Base-by-base conservation (phyloP, 2,888 invertebrate species). In the Glyphotaelius pellucidus region DNA sequence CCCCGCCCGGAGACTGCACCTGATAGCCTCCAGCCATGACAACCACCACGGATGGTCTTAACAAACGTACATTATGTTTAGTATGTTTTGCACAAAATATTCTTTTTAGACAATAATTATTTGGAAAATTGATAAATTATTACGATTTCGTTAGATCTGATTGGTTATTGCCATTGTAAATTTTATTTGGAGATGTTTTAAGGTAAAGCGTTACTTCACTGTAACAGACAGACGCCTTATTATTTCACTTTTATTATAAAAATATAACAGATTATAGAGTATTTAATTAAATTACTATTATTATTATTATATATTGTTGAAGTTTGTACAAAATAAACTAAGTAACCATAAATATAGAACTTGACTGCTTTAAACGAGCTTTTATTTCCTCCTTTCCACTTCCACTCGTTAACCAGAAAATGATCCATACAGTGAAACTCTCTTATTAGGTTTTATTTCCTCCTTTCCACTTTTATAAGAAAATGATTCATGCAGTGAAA, bases 251-350 rank as follows among this genome's bases (percentile, higher is more conserved):
- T 93, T 93, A 93, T 92, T 92, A 93, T 92, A 91, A 91, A 93
- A 93, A 92, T 91, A 92, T 90, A 90, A 92, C 89, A 89, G 89
- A 92, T 89, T 81, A 96, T 96, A 96, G 96, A 96, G 95, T 93
- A 95, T 96, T 96, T 96, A 96, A 96, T 96, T 96, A 96, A 96
- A 93, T 95, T 96, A 96, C 96, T 96, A 96, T 96, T 96, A 96
- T 96, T 93, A 93, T 96, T 93, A 93, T 92, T 93, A 93, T 93
- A 96, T 96, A 96, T 96, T 96, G 96, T 96, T 96, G 96, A 96
- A 96, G 96, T 96, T 96, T 96, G 96, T 96, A 96, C 96, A 96
- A 96, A 96, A 96, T 96, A 96, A 96, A 96, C 93, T 96, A 96
- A 96, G 96, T 96, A 96, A 96, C 95, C 95, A 96, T 96, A 96